Evolutionary conservation across 2,888 invertebrate species (phyloP), one percentile per base, ranked within the genome.

Genomic region (Argyresthia albistria): DNA sequence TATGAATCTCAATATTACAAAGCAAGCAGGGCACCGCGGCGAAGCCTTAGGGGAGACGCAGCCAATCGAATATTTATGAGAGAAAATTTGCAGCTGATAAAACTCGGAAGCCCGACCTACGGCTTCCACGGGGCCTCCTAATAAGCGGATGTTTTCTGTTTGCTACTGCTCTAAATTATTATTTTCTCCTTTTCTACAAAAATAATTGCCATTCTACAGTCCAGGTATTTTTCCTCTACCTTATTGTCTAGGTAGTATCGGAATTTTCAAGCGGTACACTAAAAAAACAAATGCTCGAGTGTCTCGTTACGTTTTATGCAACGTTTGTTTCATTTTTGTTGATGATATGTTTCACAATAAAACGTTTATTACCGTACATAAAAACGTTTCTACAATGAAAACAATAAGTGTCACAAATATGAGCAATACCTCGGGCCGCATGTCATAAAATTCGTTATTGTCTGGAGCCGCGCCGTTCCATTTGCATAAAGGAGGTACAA

Each of bases 41-140:
- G 46, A 37, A 47, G 54, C 52, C 54, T 50, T 43, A 43, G 62
- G 65, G 67, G 65, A 63, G 60, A 55, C 59, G 59, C 57, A 57
- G 65, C 66, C 78, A 72, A 80, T 81, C 78, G 78, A 80, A 82
- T 82, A 83, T 83, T 80, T 81, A 83, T 82, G 76, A 80, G 80
- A 65, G 77, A 77, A 73, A 76, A 73, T 78, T 79, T 70, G 70
- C 81, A 81, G 81, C 79, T 81, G 81, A 80, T 80, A 77, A 76
- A 79, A 79, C 74, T 71, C 64, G 50, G 53, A 51, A 53, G 51
- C 52, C 6, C 46, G 42, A 50, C 46, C 48, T 43, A 43, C 51
- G 51, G 49, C 43, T 43, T 48, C 42, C 46, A 11, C 42, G 45
- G 35, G 25, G 45, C 45, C 16, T 43, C 51, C 64, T 76, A 69